Conservation (phyloP, 2,888 invertebrate species). For the Malthinus flaveolus region DNA sequence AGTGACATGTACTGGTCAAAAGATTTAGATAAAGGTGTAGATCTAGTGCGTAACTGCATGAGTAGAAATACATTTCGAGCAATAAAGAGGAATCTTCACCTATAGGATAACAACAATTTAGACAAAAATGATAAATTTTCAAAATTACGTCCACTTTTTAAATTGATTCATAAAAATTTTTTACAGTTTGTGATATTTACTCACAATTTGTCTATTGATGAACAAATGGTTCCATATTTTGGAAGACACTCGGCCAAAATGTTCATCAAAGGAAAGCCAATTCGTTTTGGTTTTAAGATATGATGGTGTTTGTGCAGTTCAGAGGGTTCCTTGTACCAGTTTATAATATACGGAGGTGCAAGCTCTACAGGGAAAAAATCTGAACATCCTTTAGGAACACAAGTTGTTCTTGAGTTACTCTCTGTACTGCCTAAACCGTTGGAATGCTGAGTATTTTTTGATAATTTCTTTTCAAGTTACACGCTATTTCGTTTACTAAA, state of each 20-base stretch:
- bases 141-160: constrained; percentile 34
- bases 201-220: constrained; percentile 36
- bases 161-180: constrained; percentile 31
- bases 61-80: not conserved
- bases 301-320: constrained; percentile 39
- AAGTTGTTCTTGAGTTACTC: constrained; percentile 34
- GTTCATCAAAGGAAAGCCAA: constrained; percentile 40
- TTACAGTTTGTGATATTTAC: constrained; percentile 35
- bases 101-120: constrained; percentile 25
- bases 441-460: constrained; percentile 32
- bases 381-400: constrained; percentile 29
- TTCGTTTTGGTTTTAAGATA: constrained; percentile 39
- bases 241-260: constrained; percentile 39
- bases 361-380: constrained; percentile 15
- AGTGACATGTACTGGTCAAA: not conserved
- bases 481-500: too few relatives aligned
- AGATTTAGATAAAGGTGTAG: not conserved
- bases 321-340: constrained; percentile 36
- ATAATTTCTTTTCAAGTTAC: constrained; percentile 34
- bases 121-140: constrained; percentile 35
- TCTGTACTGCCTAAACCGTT: constrained; percentile 29
- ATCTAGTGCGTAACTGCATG: not conserved
- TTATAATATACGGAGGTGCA: constrained; percentile 37
- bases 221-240: constrained; percentile 23
- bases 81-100: constrained; percentile 1